Conservation (phyloP, 2,113 vertebrate genomes). For the Mormyrus iriodes region DNA sequence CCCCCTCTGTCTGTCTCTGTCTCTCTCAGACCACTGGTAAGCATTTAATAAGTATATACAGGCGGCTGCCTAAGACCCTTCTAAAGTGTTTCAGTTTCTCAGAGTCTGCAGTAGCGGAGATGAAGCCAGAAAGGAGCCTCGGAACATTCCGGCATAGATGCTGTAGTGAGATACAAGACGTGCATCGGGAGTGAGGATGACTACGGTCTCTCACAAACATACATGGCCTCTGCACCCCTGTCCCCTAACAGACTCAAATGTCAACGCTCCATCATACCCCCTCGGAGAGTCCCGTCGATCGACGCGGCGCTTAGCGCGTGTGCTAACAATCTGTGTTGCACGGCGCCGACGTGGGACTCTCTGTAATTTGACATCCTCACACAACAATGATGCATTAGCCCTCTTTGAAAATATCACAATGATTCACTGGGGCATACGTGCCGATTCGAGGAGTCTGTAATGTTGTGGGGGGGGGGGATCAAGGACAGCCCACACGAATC, state of each 20-base stretch:
- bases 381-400: neutral
- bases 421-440: conserved; percentile 21
- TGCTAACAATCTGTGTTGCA: neutral
- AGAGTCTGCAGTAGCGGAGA: neutral
- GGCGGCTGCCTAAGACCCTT: neutral
- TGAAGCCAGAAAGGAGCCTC: neutral
- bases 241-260: neutral
- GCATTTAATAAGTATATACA: neutral
- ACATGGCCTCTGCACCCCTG: neutral
- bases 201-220: neutral
- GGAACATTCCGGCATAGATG: neutral
- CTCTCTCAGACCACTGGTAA: neutral
- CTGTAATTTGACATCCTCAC: conserved; percentile 26
- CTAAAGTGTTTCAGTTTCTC: neutral
- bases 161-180: neutral
- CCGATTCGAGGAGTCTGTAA: neutral
- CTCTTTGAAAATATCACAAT: conserved; percentile 20
- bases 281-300: neutral
- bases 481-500: conserved; percentile 32
- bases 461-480: neutral
- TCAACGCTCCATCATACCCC: neutral
- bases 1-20: neutral
- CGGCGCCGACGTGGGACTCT: neutral
- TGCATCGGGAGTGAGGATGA: neutral
- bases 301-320: neutral